Base-by-base conservation (phyloP, 1,140 invertebrate genomes). In the Rhyacophila brunnea region DNA sequence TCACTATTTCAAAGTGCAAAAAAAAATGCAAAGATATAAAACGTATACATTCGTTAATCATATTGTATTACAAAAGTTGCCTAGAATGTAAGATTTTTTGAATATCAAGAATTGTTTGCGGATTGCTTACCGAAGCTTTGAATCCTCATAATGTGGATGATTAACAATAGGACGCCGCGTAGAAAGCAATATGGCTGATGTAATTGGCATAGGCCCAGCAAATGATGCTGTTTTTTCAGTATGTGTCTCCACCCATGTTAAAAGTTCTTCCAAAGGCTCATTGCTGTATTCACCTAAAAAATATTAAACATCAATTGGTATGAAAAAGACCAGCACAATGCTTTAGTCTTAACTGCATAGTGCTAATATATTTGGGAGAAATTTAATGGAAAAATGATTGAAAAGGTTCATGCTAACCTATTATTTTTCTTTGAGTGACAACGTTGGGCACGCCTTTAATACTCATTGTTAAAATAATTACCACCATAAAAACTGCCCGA, bases 161-260 rank as follows among this genome's bases (percentile, higher is more conserved):
- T 91, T 89, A 0, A 91, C 84, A 55, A 93, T 85, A 1, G 90
- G 87, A 45, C 90, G 73, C 6, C 81, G 70, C 0, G 91, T 90
- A 11, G 86, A 85, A 11, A 94, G 74, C 75, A 93, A 84, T 2
- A 93, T 69, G 52, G 89, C 87, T 0, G 91, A 89, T 84, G 91
- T 89, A 3, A 90, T 75, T 3, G 91, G 87, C 91, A 94, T 93
- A 56, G 91, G 86, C 18, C 91, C 91, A 64, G 88, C 90, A 81
- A 93, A 93, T 15, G 86, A 86, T 17, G 85, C 85, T 6, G 70
- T 74, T 35, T 70, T 60, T 1, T 73, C 68, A 1, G 89, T 89
- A 53, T 84, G 81, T 0, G 67, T 60, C 19, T 82, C 80, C 45
- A 93, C 83, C 90, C 90, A 93, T 32, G 85, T 78, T 18, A 93